Conservation (phyloP, 1,140 invertebrate genomes). For the Drosophila pectinifera region DNA sequence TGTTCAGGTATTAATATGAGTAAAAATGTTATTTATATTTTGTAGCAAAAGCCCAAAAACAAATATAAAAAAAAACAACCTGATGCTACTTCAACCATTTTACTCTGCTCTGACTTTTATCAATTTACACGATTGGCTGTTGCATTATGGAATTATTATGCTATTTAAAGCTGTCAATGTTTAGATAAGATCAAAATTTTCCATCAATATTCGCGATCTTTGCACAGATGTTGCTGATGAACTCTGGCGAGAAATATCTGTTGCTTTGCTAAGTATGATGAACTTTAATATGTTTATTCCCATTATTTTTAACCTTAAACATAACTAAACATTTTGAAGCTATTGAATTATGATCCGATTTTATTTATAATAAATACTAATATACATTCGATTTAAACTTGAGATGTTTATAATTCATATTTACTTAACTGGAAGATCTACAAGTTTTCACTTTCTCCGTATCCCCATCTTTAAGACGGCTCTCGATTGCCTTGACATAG, state of each 20-base stretch:
- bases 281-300: neutral
- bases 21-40: too few species aligned
- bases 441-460: neutral
- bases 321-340: neutral
- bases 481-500: neutral
- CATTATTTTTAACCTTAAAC: neutral
- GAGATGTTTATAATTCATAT: too few species aligned
- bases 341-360: too few species aligned
- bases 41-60: too few species aligned
- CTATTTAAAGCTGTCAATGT: neutral
- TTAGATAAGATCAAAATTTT: neutral
- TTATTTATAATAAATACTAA: too few species aligned
- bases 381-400: neutral
- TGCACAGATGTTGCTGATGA: conserved; percentile 9
- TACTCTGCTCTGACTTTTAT: neutral
- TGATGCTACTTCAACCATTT: too few species aligned
- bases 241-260: neutral
- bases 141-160: neutral
- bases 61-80: too few species aligned
- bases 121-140: neutral
- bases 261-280: neutral
- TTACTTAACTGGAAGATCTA: neutral
- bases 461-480: neutral
- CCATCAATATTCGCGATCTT: neutral
- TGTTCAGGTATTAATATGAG: too few species aligned